Evolutionary conservation across 2,888 invertebrate species (phyloP).

Genomic region (Tachina lurida): DNA sequence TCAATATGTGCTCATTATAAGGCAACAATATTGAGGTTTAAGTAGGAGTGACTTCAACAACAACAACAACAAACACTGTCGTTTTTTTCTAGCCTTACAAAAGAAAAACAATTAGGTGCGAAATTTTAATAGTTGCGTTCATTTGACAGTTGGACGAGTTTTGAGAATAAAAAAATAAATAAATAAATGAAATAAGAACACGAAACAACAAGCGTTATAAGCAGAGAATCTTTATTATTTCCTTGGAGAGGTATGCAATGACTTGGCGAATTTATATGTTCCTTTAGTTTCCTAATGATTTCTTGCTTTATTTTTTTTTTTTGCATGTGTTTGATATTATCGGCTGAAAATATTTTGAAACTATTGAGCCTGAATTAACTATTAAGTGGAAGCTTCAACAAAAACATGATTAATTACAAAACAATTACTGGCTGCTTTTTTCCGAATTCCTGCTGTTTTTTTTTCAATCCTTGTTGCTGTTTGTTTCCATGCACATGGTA

Average conservation of each 20-base stretch:
- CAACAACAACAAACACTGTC: conserved; percentile 10
- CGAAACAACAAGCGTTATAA: not conserved
- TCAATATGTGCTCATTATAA: conserved; percentile 45
- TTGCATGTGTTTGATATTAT: conserved; percentile 37
- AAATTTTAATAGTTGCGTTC: conserved; percentile 64
- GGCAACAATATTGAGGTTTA: conserved; percentile 28
- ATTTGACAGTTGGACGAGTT: conserved; percentile 61
- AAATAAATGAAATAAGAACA: too few relatives aligned
- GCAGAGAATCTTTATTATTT: conserved; percentile 38
- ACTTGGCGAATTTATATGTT: conserved; percentile 49
- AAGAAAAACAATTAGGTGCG: conserved; percentile 67
- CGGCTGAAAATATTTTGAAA: conserved; percentile 63
- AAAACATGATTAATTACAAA: conserved; percentile 68
- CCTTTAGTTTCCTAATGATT: conserved; percentile 45
- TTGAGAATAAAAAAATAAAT: conserved; percentile 3
- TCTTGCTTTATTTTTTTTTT: not conserved
- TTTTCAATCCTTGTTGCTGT: conserved; percentile 41
- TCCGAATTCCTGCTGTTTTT: not conserved
- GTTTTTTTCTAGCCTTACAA: not conserved
- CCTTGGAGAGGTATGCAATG: conserved; percentile 45
- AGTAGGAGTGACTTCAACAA: conserved; percentile 51
- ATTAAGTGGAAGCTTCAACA: conserved; percentile 34
- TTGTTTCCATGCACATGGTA: conserved; percentile 55
- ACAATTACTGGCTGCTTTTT: conserved; percentile 67
- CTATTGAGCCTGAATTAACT: conserved; percentile 46